phyloP scores from a whole-genome alignment of 2,888 invertebrate genomes.

The Amiota minor region DNA sequence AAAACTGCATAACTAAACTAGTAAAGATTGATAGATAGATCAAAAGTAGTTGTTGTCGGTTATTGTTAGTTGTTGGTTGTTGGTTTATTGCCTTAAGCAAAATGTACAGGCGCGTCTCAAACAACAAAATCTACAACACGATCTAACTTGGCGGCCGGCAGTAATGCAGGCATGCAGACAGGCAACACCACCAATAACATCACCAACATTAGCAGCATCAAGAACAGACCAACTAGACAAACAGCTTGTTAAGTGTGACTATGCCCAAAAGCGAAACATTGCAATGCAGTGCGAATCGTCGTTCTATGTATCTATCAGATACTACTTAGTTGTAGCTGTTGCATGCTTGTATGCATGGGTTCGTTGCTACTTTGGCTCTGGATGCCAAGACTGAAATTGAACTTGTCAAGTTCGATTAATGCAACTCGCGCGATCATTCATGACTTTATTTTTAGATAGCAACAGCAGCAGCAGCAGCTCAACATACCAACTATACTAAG shows the following conservation, averaged over 20 bases:
- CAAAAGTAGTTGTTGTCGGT: not conserved
- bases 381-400: slow-evolving; percentile 22
- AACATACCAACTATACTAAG: too few relatives aligned
- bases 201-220: slow-evolving; percentile 1
- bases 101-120: not conserved
- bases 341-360: slow-evolving; percentile 11
- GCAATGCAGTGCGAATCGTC: not conserved
- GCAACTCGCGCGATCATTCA: slow-evolving; percentile 37
- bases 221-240: too few relatives aligned
- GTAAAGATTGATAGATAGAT: not conserved
- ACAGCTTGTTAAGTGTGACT: too few relatives aligned
- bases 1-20: not conserved
- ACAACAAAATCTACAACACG: slow-evolving; percentile 14
- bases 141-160: too few relatives aligned
- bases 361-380: slow-evolving; percentile 2
- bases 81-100: too few relatives aligned
- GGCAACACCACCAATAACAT: slow-evolving; percentile 30
- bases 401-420: slow-evolving; percentile 44
- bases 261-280: not conserved
- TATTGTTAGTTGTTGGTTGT: too few relatives aligned
- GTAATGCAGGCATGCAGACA: not conserved
- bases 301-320: slow-evolving; percentile 17
- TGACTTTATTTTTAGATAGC: slow-evolving; percentile 54
- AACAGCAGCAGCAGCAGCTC: slow-evolving; percentile 11
- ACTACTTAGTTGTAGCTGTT: slow-evolving; percentile 7